Conservation (phyloP, 2,797 vertebrate species). For the Lepus oiostolus region DNA sequence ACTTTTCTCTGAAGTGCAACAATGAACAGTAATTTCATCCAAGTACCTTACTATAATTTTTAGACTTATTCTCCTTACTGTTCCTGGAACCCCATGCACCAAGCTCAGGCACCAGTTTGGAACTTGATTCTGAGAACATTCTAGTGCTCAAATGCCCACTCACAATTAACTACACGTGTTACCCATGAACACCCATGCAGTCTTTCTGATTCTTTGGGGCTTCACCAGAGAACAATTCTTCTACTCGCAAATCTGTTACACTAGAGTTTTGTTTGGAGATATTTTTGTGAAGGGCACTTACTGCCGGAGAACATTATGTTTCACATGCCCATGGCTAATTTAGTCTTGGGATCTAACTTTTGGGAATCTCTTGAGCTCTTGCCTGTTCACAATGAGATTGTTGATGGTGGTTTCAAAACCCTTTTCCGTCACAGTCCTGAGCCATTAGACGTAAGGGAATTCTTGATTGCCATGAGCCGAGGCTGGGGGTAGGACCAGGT, state of each 20-base stretch:
- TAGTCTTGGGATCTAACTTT: neutral
- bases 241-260: neutral
- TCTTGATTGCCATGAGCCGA: neutral
- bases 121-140: conserved; percentile 8
- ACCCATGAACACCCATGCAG: neutral
- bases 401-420: neutral
- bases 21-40: conserved; percentile 29
- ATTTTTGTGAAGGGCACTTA: neutral
- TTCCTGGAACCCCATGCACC: neutral
- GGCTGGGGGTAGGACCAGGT: neutral
- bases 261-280: conserved; percentile 24
- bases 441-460: neutral
- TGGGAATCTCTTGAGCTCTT: conserved; percentile 2
- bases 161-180: conserved; percentile 2
- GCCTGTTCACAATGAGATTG: neutral
- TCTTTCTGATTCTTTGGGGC: conserved; percentile 13
- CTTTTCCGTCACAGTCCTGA: neutral
- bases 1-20: neutral
- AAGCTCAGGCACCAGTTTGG: neutral
- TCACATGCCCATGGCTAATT: neutral
- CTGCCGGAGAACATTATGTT: neutral
- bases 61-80: neutral
- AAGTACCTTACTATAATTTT: neutral
- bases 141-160: neutral
- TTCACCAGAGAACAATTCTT: neutral